Base-by-base conservation (phyloP, 2,888 invertebrate genomes). In the Nowickia ferox region DNA sequence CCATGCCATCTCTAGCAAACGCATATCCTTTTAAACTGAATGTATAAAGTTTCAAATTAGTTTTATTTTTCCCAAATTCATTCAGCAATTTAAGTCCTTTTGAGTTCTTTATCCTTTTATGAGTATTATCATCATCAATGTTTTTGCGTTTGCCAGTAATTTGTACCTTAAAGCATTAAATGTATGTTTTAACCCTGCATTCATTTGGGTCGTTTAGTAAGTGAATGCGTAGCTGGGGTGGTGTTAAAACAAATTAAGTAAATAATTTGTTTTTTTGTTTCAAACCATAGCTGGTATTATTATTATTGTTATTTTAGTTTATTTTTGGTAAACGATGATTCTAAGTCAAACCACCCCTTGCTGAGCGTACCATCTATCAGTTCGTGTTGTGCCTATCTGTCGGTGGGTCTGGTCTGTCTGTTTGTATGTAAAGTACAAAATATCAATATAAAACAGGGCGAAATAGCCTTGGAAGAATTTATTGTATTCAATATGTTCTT, bases 61-160 rank as follows among this genome's bases (percentile, higher is more conserved):
- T 71, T 71, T 79, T 30, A n/a, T 61, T 44, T 51, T 19, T 53
- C 15, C 51, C 63, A 71, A 82, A 74, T 78, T 76, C 71, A 42
- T 77, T 83, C 76, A 72, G 30, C 75, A 76, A 57, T 80, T 83
- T 83, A 86, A 83, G 71, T 22, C 79, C 72, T 80, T 86, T 86
- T 63, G 80, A 46, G 53, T 71, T 79, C n/a, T 30, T 44, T 74
- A 57, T 44, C 46, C 72, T 65, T 76, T 76, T 69, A 74, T 55
- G 44, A 76, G 17, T 71, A 79, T 78, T 59, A 51, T 30, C 38
- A 42, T 30, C 48, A 19, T 19, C 63, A 72, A 55, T 72, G 59
- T 44, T 53, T 44, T 19, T 77, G 63, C 17, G 59, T 68, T 48
- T 48, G 66, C 17, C 9, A 11, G 55, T 63, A 40, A 65, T 66